Conservation (phyloP, 2,888 invertebrate genomes). For the Hyles lineata region DNA sequence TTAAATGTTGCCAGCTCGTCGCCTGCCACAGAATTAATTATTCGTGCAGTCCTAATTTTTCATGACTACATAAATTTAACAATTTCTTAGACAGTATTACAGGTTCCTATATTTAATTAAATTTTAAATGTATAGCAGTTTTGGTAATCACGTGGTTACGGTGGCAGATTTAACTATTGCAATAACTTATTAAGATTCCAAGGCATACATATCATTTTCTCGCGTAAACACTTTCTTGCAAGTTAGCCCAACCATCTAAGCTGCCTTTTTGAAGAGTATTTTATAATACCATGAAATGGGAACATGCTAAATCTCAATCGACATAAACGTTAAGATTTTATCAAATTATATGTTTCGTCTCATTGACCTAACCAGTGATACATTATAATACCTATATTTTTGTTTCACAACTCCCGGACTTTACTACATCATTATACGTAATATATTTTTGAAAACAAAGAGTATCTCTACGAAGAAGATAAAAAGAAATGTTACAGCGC, state of each 20-base stretch:
- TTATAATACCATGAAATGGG: too few species aligned
- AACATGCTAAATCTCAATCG: too few species aligned
- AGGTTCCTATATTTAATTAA: neutral
- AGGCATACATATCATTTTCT: too few species aligned
- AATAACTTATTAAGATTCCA: too few species aligned
- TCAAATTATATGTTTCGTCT: neutral
- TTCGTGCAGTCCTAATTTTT: neutral
- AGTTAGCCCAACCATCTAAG: too few species aligned
- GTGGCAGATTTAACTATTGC: too few species aligned
- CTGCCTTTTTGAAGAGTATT: too few species aligned
- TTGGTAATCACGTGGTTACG: neutral
- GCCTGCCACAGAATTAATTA: slow-evolving; percentile 7
- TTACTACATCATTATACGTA: neutral
- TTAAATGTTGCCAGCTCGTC: slow-evolving; percentile 4
- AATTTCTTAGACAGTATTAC: neutral
- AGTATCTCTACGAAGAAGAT: neutral
- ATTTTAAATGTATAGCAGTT: neutral
- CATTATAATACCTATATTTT: neutral
- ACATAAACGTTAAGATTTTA: too few species aligned
- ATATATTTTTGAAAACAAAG: neutral
- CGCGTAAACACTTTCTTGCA: too few species aligned
- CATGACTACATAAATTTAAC: neutral
- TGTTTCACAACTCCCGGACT: neutral
- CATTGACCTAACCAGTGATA: neutral
- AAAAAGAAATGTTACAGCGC: neutral